phyloP scores from a whole-genome alignment of 2,113 vertebrate species.

The Noctilio leporinus region DNA sequence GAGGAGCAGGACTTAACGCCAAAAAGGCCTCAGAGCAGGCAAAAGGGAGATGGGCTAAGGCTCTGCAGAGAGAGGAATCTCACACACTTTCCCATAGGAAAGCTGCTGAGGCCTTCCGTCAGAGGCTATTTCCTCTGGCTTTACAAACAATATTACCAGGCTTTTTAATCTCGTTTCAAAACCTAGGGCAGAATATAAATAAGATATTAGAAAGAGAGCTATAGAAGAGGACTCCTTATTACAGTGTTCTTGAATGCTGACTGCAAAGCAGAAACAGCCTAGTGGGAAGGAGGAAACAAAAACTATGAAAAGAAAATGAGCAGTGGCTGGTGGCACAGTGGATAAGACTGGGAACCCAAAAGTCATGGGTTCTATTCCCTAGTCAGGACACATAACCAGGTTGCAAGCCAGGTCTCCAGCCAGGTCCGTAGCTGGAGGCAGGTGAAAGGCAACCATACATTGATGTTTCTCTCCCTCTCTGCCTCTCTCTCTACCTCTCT shows the following conservation, averaged over 20 bases:
- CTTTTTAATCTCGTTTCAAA: constrained; percentile 55
- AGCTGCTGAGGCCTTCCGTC: not conserved
- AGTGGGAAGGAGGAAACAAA: constrained; percentile 46
- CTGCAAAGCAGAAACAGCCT: not conserved
- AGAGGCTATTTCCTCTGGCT: constrained; percentile 58
- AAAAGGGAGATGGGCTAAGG: not conserved
- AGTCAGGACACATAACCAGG: no score
- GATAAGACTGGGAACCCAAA: no score
- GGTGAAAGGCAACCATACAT: no score
- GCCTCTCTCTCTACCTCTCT: no score
- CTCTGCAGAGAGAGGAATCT: not conserved
- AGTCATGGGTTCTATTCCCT: no score
- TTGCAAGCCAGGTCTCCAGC: no score
- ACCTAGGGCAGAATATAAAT: constrained; percentile 59
- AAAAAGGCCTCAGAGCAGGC: not conserved
- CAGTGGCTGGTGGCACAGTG: no score
- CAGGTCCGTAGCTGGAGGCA: no score
- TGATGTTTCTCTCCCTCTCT: no score
- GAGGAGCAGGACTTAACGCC: constrained; percentile 7
- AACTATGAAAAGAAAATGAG: constrained; percentile 17
- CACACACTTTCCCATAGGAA: constrained; percentile 31
- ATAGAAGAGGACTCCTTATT: constrained; percentile 24
- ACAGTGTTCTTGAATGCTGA: not conserved
- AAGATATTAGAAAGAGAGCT: constrained; percentile 42
- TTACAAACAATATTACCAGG: constrained; percentile 59